phyloP scores from a whole-genome alignment of 2,888 invertebrate species.

The Agonopterix subpropinquella region DNA sequence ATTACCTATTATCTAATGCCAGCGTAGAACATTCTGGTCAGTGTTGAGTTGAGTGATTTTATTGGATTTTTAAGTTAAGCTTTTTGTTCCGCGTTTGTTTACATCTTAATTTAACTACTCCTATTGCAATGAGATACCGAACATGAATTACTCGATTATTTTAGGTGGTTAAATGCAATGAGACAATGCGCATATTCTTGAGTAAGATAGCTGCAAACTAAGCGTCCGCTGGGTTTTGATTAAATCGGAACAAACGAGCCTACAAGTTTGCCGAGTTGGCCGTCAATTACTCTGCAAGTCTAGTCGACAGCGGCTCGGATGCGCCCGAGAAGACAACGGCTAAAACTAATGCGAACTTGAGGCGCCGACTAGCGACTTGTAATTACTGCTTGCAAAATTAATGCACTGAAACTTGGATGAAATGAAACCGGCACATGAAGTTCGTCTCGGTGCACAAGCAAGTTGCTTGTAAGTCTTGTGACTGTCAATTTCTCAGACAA shows the following conservation, averaged over 20 bases:
- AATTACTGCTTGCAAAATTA: slow-evolving; percentile 73
- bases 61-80: too few relatives aligned
- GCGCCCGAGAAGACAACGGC: slow-evolving; percentile 53
- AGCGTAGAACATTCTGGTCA: too few relatives aligned
- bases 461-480: slow-evolving; percentile 17
- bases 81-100: too few relatives aligned
- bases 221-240: slow-evolving; percentile 37
- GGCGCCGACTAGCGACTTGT: slow-evolving; percentile 65
- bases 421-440: slow-evolving; percentile 67
- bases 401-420: slow-evolving; percentile 69
- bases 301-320: slow-evolving; percentile 38
- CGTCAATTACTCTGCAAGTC: slow-evolving; percentile 52
- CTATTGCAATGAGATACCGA: too few relatives aligned
- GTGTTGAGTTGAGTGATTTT: too few relatives aligned
- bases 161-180: not conserved
- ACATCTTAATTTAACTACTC: too few relatives aligned
- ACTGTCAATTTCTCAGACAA: slow-evolving; percentile 33
- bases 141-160: too few relatives aligned
- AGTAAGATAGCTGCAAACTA: not conserved
- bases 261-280: slow-evolving; percentile 50
- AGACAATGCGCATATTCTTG: not conserved
- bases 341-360: slow-evolving; percentile 65
- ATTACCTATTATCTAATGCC: too few relatives aligned
- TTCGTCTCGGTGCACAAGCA: slow-evolving; percentile 35
- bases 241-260: slow-evolving; percentile 55